Conservation (phyloP, 2,888 invertebrate species). For the Sialis fuliginosa region DNA sequence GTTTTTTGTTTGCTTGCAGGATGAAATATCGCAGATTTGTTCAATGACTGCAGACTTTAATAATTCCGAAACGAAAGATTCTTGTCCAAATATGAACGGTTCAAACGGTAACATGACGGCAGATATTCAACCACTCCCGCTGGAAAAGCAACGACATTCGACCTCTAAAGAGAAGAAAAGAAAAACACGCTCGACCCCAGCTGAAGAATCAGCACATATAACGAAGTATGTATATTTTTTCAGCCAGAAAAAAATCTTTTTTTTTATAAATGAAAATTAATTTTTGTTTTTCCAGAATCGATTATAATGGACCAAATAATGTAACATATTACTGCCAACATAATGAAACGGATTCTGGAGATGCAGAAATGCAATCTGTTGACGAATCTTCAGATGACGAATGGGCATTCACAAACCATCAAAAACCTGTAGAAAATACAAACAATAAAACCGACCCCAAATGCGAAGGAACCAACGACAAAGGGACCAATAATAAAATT, state of each 20-base stretch:
- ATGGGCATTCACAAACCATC: slow-evolving; percentile 46
- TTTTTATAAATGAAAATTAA: background rate
- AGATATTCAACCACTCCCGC: no score
- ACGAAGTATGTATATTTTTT: background rate
- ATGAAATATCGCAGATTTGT: no score
- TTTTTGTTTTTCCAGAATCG: slow-evolving; percentile 32
- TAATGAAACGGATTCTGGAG: slow-evolving; percentile 61
- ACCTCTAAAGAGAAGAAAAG: background rate
- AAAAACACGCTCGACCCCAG: background rate
- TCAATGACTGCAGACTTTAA: no score
- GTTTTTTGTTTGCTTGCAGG: no score
- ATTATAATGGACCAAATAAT: slow-evolving; percentile 63
- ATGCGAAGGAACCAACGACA: slow-evolving; percentile 6
- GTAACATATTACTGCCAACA: slow-evolving; percentile 76
- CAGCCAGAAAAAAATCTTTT: background rate
- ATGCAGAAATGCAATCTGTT: slow-evolving; percentile 24
- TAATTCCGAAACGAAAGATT: no score
- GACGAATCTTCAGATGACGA: slow-evolving; percentile 46
- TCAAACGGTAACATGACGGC: no score
- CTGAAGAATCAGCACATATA: background rate
- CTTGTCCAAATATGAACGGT: no score
- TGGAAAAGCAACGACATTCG: background rate
- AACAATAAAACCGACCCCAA: slow-evolving; percentile 9
- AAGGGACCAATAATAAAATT: background rate
- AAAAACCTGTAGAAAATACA: slow-evolving; percentile 10